Conservation (phyloP, 2,113 vertebrate genomes). For the Orthonyx spaldingii region DNA sequence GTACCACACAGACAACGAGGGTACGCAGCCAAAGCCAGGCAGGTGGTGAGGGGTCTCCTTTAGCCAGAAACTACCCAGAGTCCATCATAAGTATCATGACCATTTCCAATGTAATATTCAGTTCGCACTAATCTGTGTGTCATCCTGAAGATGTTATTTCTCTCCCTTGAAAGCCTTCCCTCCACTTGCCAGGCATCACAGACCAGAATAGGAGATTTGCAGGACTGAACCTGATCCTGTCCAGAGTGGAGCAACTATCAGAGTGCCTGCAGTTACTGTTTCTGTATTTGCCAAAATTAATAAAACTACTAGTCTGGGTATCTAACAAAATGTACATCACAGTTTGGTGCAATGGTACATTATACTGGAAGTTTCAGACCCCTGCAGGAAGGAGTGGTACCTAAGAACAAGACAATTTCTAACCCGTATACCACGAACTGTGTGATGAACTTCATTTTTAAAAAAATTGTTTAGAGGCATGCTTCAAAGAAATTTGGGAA, state of each 20-base stretch:
- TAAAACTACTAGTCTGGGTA: not conserved
- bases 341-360: not conserved
- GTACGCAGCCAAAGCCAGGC: not conserved
- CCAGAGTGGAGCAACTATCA: not conserved
- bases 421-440: not conserved
- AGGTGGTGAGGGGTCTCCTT: not conserved
- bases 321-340: not conserved
- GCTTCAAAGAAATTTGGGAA: not conserved
- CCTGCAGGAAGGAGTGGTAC: not conserved
- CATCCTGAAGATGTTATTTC: not conserved
- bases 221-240: not conserved
- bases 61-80: not conserved
- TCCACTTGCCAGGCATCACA: not conserved
- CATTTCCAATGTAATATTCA: not conserved
- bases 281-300: not conserved
- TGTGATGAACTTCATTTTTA: not conserved
- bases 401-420: not conserved
- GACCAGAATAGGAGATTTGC: not conserved
- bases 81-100: not conserved
- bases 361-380: not conserved
- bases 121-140: not conserved
- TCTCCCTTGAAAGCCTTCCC: not conserved
- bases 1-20: rapidly evolving
- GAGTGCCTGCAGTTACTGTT: not conserved
- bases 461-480: not conserved